phyloP scores from a whole-genome alignment of 2,797 vertebrate species.

The Selene dorsalis region DNA sequence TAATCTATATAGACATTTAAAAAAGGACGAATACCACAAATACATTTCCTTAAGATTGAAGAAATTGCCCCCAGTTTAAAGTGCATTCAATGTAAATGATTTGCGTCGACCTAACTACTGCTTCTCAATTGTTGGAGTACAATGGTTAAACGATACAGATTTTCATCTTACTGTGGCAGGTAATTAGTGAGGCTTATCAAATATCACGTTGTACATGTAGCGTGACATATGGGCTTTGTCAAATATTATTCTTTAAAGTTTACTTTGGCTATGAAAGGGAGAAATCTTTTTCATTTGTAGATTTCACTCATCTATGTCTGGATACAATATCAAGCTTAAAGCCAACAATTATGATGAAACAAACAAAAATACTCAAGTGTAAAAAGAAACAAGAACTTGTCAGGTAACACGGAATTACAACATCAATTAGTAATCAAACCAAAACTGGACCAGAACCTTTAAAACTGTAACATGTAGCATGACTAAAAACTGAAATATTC shows the following conservation, averaged over 20 bases:
- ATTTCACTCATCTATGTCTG: conserved; percentile 71
- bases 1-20: conserved; percentile 65
- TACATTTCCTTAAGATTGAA: conserved; percentile 66
- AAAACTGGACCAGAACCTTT: conserved; percentile 60
- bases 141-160: conserved; percentile 50
- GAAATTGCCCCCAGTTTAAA: conserved; percentile 79
- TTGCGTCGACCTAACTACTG: conserved; percentile 69
- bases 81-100: conserved; percentile 81
- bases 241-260: conserved; percentile 44
- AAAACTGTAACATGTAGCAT: conserved; percentile 71
- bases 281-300: conserved; percentile 57
- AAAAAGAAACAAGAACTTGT: conserved; percentile 66
- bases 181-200: conserved; percentile 53
- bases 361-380: conserved; percentile 25
- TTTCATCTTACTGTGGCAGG: conserved; percentile 50
- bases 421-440: conserved; percentile 57
- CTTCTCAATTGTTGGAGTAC: conserved; percentile 54
- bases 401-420: conserved; percentile 73
- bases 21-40: conserved; percentile 66
- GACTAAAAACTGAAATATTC: conserved; percentile 68
- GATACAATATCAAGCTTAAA: conserved; percentile 78
- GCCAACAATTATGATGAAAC: conserved; percentile 65
- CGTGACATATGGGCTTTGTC: conserved; percentile 42
- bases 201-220: conserved; percentile 46
- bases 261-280: conserved; percentile 72